phyloP scores from a whole-genome alignment of 2,113 vertebrate species.

The Hydrochoerus hydrochaeris region DNA sequence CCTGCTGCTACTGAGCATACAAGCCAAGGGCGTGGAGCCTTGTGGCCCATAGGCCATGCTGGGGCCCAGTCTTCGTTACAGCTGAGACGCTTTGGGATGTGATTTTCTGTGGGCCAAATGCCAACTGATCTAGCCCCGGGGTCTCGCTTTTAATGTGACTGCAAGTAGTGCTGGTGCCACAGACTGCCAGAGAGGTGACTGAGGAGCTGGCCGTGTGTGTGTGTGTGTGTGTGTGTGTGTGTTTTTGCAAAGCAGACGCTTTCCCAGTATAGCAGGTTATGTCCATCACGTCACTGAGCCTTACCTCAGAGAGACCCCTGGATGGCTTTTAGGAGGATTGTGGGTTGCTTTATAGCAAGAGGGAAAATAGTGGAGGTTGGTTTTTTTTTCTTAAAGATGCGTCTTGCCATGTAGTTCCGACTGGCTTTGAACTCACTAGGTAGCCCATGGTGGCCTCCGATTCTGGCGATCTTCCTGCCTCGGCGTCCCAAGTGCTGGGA shows the following conservation, averaged over 20 bases:
- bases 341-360: not conserved
- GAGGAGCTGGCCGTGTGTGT: rapidly evolving
- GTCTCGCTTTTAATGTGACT: not conserved
- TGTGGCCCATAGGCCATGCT: not conserved
- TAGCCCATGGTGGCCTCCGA: not conserved
- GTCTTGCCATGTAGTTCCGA: not conserved
- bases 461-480: not conserved
- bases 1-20: not conserved
- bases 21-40: not conserved
- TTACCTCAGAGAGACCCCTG: not conserved
- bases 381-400: not conserved
- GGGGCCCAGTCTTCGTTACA: not conserved
- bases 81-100: not conserved
- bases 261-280: too few relatives aligned
- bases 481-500: not conserved
- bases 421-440: not conserved
- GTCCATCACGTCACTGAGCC: rapidly evolving
- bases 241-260: not conserved
- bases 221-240: rapidly evolving
- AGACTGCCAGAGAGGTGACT: not conserved
- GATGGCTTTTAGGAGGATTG: not conserved
- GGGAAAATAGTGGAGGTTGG: not conserved
- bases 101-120: not conserved
- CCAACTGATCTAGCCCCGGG: too few relatives aligned
- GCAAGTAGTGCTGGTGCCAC: rapidly evolving